Evolutionary conservation across 2,888 invertebrate genomes (phyloP).

Genomic region (Netelia virgata): DNA sequence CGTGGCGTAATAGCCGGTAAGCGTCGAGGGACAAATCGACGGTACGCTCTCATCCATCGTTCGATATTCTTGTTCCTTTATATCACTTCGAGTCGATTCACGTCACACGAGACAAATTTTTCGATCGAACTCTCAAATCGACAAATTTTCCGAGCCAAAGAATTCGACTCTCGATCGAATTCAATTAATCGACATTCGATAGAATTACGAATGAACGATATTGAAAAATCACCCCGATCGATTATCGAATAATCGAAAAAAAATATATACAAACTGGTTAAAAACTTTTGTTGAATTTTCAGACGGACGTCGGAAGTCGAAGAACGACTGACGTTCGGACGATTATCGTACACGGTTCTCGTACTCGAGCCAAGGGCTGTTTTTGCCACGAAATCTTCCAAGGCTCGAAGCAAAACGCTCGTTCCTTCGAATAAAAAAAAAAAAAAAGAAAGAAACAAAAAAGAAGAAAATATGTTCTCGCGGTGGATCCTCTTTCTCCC

Average conservation of each 20-base stretch:
- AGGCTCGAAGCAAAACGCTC: constrained; percentile 15
- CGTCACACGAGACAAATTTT: neutral
- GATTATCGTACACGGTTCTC: neutral
- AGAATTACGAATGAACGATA: neutral
- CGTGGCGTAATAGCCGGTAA: constrained; percentile 28
- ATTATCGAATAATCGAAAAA: neutral
- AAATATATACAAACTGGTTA: neutral
- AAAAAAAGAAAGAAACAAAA: constrained; percentile 11
- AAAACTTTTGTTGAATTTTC: neutral
- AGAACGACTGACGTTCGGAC: constrained; percentile 17
- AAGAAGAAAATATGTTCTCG: constrained; percentile 25
- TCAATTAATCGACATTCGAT: neutral
- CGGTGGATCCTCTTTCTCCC: constrained; percentile 47
- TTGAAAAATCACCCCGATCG: neutral
- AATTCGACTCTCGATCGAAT: neutral
- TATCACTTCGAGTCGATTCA: constrained; percentile 4
- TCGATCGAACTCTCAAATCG: neutral
- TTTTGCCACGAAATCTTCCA: constrained; percentile 32
- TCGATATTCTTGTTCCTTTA: neutral
- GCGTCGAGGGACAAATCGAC: constrained; percentile 63
- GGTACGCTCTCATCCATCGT: constrained; percentile 69
- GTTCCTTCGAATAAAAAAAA: neutral
- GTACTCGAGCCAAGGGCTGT: constrained; percentile 23
- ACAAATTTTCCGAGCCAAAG: neutral
- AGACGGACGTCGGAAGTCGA: neutral